Base-by-base conservation (phyloP, 1,140 invertebrate genomes). In the Tribolium madens region DNA sequence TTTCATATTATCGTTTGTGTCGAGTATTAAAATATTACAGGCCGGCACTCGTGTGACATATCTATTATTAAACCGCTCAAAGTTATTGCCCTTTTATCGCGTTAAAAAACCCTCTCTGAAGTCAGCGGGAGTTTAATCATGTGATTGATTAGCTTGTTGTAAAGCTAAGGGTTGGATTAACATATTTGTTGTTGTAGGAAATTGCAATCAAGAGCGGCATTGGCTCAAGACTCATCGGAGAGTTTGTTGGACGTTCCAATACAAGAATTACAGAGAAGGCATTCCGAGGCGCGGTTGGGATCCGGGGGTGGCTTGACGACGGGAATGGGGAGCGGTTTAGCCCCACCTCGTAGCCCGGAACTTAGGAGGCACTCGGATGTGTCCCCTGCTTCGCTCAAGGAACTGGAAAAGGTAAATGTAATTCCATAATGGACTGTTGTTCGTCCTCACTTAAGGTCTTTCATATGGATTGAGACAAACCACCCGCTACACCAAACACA, bases 301-400 rank as follows among this genome's bases (percentile, higher is more conserved):
- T 88, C 88, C 14, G 87, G 85, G 36, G 86, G 87, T 36, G 86
- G 87, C 0, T 79, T 79, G n/a, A 83, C 87, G 1, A 84, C 85
- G 2, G 79, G 80, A 13, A 81, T 88, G 14, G 89, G 89, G 26
- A 86, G 86, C 12, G 90, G 89, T 14, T 85, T 95, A 10, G 93
- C 92, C 6, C 93, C 93, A 9, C 94, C 94, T 0, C 87, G 93
- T 18, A 94, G 92, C 76, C 92, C 93, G 0, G 94, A 95, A 81
- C 85, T 94, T 0, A 86, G 94, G 0, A 87, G 94, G 36, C 94
- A 95, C 82, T 95, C 93, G 0, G 94, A 95, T 77, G 93, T 95
- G 0, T 95, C 94, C 12, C 93, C 93, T 0, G 93, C 93, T 0
- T 94, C 93, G 36, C 86, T 95, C 2, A 95, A 95, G 83, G 93